Percentiles rank a stretch among this genome's conserved stretches.
Evolutionary conservation across 2,113 vertebrate species (phyloP).

Genomic region (Protobothrops mucrosquamatus): DNA sequence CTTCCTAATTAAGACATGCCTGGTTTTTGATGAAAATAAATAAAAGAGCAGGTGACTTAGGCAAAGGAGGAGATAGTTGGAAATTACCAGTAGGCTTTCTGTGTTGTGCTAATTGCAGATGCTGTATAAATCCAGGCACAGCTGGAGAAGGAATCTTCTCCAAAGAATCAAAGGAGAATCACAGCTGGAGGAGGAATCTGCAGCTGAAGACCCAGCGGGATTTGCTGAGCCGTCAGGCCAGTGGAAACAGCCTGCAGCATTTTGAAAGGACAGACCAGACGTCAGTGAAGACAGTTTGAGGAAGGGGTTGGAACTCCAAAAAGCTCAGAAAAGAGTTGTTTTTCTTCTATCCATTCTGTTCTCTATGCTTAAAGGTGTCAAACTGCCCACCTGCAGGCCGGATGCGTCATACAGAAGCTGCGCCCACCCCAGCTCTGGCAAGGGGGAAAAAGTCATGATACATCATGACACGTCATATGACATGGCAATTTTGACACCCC

Average conservation of each 20-base stretch:
- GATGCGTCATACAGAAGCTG: no score
- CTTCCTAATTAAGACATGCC: neutral
- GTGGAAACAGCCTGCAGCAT: neutral
- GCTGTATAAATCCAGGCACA: neutral
- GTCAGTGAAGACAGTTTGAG: neutral
- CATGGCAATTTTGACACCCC: no score
- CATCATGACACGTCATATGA: no score
- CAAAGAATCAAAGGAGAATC: neutral
- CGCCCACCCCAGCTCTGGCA: no score
- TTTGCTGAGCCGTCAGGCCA: neutral
- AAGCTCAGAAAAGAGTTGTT: neutral
- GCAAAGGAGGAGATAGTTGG: neutral
- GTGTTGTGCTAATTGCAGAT: neutral
- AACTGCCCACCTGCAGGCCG: no score
- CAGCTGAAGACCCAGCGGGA: neutral
- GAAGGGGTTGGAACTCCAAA: neutral
- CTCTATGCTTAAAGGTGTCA: neutral
- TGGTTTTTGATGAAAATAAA: neutral
- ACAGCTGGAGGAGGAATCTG: neutral
- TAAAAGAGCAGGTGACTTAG: neutral
- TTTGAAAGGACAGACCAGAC: neutral
- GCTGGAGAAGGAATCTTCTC: neutral
- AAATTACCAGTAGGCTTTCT: neutral
- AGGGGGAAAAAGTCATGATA: no score
- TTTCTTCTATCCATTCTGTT: neutral